Conservation (phyloP, 2,888 invertebrate species). For the Melieria omissa region DNA sequence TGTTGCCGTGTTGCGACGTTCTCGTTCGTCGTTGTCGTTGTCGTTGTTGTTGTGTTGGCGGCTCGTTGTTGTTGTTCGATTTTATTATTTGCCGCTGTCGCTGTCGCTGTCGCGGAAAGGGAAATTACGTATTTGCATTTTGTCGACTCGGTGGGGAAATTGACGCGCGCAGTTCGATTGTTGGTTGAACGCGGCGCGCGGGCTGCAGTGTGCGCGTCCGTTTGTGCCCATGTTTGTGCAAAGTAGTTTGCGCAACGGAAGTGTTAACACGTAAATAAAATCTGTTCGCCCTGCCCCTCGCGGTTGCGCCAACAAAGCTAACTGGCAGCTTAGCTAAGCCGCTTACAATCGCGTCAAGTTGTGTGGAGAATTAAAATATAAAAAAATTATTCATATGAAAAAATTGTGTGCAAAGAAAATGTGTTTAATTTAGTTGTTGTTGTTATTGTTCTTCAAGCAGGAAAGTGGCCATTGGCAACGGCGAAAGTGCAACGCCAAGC, state of each 20-base stretch:
- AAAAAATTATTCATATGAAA: too few species aligned
- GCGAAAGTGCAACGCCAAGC: too few species aligned
- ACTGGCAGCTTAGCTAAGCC: not conserved
- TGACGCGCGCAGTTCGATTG: not conserved
- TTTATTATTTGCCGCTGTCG: constrained; percentile 1
- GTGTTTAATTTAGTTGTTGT: too few species aligned
- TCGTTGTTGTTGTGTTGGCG: not conserved
- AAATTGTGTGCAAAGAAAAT: too few species aligned
- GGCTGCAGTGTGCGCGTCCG: not conserved
- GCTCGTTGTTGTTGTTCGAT: not conserved
- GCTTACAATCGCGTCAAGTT: not conserved
- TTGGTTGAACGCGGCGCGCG: not conserved
- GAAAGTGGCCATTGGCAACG: too few species aligned
- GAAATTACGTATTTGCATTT: constrained; percentile 5
- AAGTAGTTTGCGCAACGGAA: constrained; percentile 17
- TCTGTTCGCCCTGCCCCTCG: not conserved
- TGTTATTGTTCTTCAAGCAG: too few species aligned
- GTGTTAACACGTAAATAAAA: constrained; percentile 27
- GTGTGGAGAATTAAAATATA: not conserved
- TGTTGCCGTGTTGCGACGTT: not conserved
- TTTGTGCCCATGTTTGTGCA: not conserved
- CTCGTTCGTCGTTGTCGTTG: not conserved
- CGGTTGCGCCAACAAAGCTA: not conserved
- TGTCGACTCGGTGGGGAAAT: constrained; percentile 6
- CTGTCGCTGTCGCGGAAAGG: not conserved